Percentiles rank a stretch among this genome's conserved stretches.
Evolutionary conservation across 2,797 vertebrate species (phyloP).

Genomic region (Hippopotamyrus pictus): DNA sequence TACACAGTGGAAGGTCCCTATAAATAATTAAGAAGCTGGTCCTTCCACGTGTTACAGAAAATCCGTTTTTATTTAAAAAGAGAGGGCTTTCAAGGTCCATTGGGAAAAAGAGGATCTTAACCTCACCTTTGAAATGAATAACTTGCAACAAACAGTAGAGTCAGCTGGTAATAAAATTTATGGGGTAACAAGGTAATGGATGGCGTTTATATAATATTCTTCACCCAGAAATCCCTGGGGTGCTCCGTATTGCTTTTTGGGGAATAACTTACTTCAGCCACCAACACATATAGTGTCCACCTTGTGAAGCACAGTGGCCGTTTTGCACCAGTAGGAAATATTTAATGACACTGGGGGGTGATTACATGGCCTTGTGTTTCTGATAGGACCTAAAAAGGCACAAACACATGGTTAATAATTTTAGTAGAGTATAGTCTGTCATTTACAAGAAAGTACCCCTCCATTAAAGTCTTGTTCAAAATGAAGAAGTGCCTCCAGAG

Average conservation of each 20-base stretch:
- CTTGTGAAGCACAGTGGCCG: neutral
- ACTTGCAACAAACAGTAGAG: conserved; percentile 7
- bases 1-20: neutral
- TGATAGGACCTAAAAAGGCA: conserved; percentile 7
- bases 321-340: neutral
- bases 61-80: conserved; percentile 1
- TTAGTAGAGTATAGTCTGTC: neutral
- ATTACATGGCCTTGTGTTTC: neutral
- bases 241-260: neutral
- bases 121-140: conserved; percentile 13
- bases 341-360: neutral
- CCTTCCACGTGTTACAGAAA: neutral
- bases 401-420: neutral
- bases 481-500: neutral
- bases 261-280: conserved; percentile 7
- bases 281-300: neutral
- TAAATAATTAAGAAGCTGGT: neutral
- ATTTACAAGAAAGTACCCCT: neutral
- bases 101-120: neutral
- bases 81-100: neutral
- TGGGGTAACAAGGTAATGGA: conserved; percentile 12
- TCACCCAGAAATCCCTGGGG: neutral
- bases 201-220: conserved; percentile 12
- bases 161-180: conserved; percentile 12
- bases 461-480: neutral